Percentiles rank a stretch among this genome's conserved stretches.
phyloP scores from a whole-genome alignment of 2,797 vertebrate species.

The Amblyraja radiata region DNA sequence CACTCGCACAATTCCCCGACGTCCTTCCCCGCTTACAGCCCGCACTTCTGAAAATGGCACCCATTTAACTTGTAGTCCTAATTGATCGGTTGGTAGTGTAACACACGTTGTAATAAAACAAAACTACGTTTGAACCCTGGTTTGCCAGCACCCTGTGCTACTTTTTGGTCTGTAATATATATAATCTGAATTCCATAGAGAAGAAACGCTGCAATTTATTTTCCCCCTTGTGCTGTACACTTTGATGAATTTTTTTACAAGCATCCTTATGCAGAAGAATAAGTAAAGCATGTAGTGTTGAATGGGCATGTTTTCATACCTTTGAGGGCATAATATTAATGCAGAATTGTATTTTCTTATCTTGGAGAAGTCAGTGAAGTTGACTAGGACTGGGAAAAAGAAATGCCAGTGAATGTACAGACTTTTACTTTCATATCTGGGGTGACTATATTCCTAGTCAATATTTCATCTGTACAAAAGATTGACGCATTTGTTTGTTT shows the following conservation, averaged over 20 bases:
- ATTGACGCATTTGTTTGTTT: conserved; percentile 49
- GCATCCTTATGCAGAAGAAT: conserved; percentile 49
- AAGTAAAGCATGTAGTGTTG: conserved; percentile 55
- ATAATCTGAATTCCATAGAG: conserved; percentile 29
- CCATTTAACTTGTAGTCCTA: conserved; percentile 54
- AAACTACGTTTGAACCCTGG: conserved; percentile 53
- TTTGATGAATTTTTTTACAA: conserved; percentile 48
- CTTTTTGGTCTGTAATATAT: conserved; percentile 44
- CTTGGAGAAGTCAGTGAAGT: conserved; percentile 53
- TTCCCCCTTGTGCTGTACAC: conserved; percentile 6
- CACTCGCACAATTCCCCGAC: conserved; percentile 55
- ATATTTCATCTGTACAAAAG: conserved; percentile 59
- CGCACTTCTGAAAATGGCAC: conserved; percentile 71
- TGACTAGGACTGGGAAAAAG: conserved; percentile 47
- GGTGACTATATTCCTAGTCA: conserved; percentile 46
- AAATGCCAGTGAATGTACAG: conserved; percentile 64
- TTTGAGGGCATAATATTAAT: conserved; percentile 56
- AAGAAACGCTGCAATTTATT: conserved; percentile 5
- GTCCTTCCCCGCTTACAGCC: conserved; percentile 46
- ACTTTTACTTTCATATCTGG: conserved; percentile 53
- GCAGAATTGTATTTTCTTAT: conserved; percentile 65
- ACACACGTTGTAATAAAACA: conserved; percentile 66
- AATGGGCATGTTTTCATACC: conserved; percentile 58
- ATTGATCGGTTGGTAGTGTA: conserved; percentile 64
- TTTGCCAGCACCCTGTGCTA: conserved; percentile 67